Percentiles rank a stretch among this genome's conserved stretches.
phyloP scores from a whole-genome alignment of 2,888 invertebrate species.

The Zygothrica quintamaculata region DNA sequence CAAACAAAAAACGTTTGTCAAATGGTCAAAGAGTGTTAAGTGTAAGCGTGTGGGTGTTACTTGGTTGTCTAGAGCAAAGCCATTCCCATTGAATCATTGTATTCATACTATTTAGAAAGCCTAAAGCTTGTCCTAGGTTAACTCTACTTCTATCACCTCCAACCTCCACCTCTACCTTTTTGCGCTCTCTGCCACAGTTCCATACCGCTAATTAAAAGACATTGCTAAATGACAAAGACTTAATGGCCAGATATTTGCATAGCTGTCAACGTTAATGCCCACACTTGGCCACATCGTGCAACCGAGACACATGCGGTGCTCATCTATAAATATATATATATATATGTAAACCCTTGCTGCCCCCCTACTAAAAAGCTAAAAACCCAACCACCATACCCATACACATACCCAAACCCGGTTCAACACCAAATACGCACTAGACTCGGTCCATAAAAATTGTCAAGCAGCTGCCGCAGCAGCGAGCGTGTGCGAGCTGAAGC shows the following conservation, averaged over 20 bases:
- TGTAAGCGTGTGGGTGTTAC: conserved; percentile 60
- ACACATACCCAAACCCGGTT: conserved; percentile 13
- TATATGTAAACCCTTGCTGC: no score
- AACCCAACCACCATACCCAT: background rate
- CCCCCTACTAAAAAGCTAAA: conserved; percentile 3
- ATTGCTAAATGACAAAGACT: conserved; percentile 78
- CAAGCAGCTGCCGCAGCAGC: conserved; percentile 57
- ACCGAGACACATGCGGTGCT: conserved; percentile 48
- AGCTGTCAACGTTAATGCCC: conserved; percentile 78
- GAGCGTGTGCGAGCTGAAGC: no score
- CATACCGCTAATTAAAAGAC: conserved; percentile 73
- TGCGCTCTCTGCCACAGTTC: conserved; percentile 51
- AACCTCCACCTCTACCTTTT: conserved; percentile 8
- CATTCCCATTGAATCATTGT: conserved; percentile 10
- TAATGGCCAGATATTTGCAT: conserved; percentile 76
- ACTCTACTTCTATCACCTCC: background rate
- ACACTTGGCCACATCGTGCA: conserved; percentile 65
- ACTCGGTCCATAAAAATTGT: conserved; percentile 73
- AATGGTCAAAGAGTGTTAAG: conserved; percentile 70
- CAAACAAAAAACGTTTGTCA: conserved; percentile 2
- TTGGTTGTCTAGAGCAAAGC: conserved; percentile 26
- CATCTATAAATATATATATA: conserved; percentile 6
- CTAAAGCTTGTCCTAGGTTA: conserved; percentile 8
- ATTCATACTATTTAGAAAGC: conserved; percentile 61
- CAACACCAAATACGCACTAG: conserved; percentile 66